These are phyloP conservation scores for Neodon shergylaensis DNA, from an alignment of 2,113 vertebrate species.

Conservation along the genomic window DNA sequence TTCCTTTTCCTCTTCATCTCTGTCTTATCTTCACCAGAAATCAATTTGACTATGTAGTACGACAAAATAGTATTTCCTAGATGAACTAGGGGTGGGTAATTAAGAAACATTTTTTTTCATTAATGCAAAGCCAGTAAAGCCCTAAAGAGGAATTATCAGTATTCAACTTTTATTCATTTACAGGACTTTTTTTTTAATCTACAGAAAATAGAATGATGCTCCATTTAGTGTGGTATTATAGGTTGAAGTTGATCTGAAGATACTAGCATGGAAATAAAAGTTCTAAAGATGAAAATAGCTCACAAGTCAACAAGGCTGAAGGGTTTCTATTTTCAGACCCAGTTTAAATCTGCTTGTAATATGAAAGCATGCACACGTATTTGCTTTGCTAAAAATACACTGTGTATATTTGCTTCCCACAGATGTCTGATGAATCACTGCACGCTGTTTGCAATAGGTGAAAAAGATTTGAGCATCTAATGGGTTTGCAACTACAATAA, in stretches of 20 bases:
- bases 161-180: constrained; percentile 45
- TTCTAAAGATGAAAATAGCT: constrained; percentile 58
- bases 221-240: constrained; percentile 61
- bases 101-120: constrained; percentile 71
- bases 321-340: neutral
- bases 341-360: constrained; percentile 56
- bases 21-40: constrained; percentile 66
- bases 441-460: constrained; percentile 53
- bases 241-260: constrained; percentile 44
- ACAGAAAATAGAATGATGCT: constrained; percentile 54
- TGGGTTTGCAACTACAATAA: constrained; percentile 65
- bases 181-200: constrained; percentile 47
- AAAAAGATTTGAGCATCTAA: constrained; percentile 67
- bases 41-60: constrained; percentile 61
- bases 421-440: constrained; percentile 73
- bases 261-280: neutral
- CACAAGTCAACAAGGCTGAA: constrained; percentile 11
- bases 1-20: neutral
- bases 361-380: constrained; percentile 56
- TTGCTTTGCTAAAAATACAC: constrained; percentile 70
- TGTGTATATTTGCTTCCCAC: constrained; percentile 64
- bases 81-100: constrained; percentile 58
- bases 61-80: constrained; percentile 56
- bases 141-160: constrained; percentile 65
- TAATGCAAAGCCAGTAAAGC: constrained; percentile 74